These are phyloP conservation scores for Labeo catla DNA, from an alignment of 2,113 vertebrate genomes.

Conservation along the genomic window DNA sequence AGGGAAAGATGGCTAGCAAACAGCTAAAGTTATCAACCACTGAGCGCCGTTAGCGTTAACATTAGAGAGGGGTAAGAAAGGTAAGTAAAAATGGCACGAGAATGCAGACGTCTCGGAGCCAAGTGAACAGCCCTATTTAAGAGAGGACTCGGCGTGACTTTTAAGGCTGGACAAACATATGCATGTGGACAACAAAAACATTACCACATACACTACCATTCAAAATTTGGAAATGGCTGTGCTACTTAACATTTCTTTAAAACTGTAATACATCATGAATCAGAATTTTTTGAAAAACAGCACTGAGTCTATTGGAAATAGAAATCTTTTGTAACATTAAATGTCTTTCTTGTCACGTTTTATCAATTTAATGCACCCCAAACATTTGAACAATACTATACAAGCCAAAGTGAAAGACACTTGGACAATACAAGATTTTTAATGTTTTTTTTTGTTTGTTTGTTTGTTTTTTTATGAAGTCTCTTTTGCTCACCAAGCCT, in stretches of 20 bases:
- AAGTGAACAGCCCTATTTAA: conserved; percentile 46
- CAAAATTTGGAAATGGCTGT: neutral
- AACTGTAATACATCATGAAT: too few species aligned
- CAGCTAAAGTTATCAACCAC: conserved; percentile 64
- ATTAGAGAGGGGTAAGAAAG: conserved; percentile 30
- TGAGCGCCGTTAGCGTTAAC: conserved; percentile 46
- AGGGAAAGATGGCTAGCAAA: conserved; percentile 57
- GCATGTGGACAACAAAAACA: conserved; percentile 12
- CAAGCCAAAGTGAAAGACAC: neutral
- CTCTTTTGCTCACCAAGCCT: too few species aligned
- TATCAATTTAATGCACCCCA: neutral
- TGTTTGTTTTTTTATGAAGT: too few species aligned
- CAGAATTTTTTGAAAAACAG: too few species aligned
- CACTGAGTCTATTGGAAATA: too few species aligned
- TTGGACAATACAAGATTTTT: too few species aligned
- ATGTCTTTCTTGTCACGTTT: neutral
- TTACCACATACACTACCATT: neutral
- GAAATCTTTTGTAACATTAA: too few species aligned
- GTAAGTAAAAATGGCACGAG: conserved; percentile 53
- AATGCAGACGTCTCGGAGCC: conserved; percentile 56
- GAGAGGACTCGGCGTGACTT: neutral
- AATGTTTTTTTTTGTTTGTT: too few species aligned
- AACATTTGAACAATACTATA: neutral
- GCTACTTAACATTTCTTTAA: too few species aligned
- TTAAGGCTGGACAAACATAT: conserved; percentile 22